phyloP scores from a whole-genome alignment of 2,797 vertebrate genomes.

The Aselliscus stoliczkanus region DNA sequence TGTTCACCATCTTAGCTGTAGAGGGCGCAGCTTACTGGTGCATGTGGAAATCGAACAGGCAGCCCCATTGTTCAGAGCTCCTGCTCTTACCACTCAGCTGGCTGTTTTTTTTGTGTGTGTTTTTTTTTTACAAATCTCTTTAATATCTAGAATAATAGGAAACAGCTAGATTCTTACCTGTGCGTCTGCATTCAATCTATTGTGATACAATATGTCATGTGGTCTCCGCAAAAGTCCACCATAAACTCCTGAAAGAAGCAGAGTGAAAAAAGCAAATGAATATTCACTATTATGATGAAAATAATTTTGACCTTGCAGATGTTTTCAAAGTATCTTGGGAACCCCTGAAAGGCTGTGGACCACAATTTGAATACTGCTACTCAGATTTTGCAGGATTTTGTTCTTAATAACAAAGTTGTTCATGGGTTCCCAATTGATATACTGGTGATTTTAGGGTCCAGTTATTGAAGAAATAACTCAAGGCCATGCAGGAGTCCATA shows the following conservation, averaged over 20 bases:
- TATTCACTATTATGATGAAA: background rate
- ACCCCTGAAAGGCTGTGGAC: background rate
- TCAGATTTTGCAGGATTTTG: background rate
- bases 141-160: background rate
- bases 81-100: too few relatives aligned
- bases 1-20: too few relatives aligned
- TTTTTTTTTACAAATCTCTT: background rate
- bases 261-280: background rate
- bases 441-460: background rate
- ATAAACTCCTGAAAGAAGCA: background rate
- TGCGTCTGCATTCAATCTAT: background rate
- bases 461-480: background rate
- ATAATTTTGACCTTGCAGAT: background rate
- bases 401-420: background rate
- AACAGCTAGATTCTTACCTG: background rate
- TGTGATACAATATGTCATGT: background rate
- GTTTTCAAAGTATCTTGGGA: background rate
- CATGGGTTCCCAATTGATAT: background rate
- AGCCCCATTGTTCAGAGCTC: too few relatives aligned
- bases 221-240: background rate
- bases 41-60: too few relatives aligned
- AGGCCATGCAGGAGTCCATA: background rate
- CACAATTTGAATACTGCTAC: background rate
- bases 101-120: too few relatives aligned
- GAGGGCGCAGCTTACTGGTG: too few relatives aligned